Base-by-base conservation (phyloP, 2,797 vertebrate genomes). In the Sitta carolinensis region DNA sequence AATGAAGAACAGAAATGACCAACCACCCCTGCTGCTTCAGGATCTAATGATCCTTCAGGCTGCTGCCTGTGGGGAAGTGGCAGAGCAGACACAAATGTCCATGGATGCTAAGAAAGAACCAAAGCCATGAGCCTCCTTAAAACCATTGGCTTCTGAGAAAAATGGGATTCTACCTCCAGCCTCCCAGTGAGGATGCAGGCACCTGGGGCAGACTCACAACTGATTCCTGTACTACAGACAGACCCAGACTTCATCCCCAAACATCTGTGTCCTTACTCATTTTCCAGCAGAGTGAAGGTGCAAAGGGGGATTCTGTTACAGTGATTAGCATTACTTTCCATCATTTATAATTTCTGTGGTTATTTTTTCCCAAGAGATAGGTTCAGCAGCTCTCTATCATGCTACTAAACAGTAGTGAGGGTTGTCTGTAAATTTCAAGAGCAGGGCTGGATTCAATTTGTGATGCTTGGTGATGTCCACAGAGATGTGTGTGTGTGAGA, bases 1-100 rank as follows among this genome's bases (percentile, higher is more conserved):
- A 98, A 98, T 42, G 93, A 96, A 89, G 84, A 95, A 95, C 83
- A 97, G 32, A 97, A 93, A 92, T 3, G 1, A 69, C 9, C 59
- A 16, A 73, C 67, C 50, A 48, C 42, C 22, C 10, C 54, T 84
- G 55, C 21, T 4, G 8, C 68, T 83, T 92, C 30, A 66, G 66
- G 52, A 43, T 26, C 40, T 54, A n/a, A 16, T 5, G 63, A 23
- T 17, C 83, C 72, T 59, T 63, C 32, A 64, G 72, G 50, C 68
- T 84, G 14, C 38, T n/a, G 36, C 16, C 81, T 57, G 29, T 45
- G 68, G 58, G 38, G 34, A 42, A 64, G 51, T 27, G 54, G 29
- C 51, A n/a, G 27, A 81, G 32, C 45, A 55, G 48, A 67, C 30
- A 43, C 25, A 40, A 27, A 34, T 6, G 38, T 38, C 80, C n/a